Evolutionary conservation across 2,797 vertebrate species (phyloP).

Genomic region (Anabas testudineus): DNA sequence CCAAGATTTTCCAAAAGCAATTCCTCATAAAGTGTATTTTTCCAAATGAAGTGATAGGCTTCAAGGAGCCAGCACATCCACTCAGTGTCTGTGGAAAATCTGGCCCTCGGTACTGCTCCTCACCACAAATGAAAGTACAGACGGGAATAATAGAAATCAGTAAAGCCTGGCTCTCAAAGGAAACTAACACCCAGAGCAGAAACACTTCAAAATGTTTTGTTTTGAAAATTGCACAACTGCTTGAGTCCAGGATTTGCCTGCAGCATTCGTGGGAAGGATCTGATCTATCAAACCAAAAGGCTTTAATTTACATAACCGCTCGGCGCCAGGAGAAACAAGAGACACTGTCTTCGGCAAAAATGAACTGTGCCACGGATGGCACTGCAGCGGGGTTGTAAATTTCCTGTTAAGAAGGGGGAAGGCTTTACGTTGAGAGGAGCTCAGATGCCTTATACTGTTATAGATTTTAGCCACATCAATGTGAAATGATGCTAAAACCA

Average conservation of each 20-base stretch:
- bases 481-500: constrained; percentile 35
- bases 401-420: constrained; percentile 37
- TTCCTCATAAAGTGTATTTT: constrained; percentile 66
- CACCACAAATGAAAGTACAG: constrained; percentile 76
- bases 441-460: constrained; percentile 32
- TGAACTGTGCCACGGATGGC: constrained; percentile 56
- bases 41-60: constrained; percentile 81
- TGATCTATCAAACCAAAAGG: constrained; percentile 78
- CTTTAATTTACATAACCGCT: constrained; percentile 81
- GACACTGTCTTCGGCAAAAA: constrained; percentile 63
- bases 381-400: constrained; percentile 52
- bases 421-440: constrained; percentile 17
- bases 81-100: constrained; percentile 77
- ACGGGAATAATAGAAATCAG: constrained; percentile 72
- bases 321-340: constrained; percentile 79
- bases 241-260: constrained; percentile 67
- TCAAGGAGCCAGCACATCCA: constrained; percentile 68
- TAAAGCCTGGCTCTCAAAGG: constrained; percentile 57
- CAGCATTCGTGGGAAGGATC: constrained; percentile 71
- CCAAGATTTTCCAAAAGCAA: constrained; percentile 70
- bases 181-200: constrained; percentile 75
- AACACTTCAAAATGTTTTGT: constrained; percentile 73
- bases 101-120: constrained; percentile 46
- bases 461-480: constrained; percentile 46
- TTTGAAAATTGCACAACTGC: constrained; percentile 70